These are phyloP conservation scores for Panagrolaimus sp. DNA, from an alignment of 1,140 invertebrate species.

Conservation along the genomic window DNA sequence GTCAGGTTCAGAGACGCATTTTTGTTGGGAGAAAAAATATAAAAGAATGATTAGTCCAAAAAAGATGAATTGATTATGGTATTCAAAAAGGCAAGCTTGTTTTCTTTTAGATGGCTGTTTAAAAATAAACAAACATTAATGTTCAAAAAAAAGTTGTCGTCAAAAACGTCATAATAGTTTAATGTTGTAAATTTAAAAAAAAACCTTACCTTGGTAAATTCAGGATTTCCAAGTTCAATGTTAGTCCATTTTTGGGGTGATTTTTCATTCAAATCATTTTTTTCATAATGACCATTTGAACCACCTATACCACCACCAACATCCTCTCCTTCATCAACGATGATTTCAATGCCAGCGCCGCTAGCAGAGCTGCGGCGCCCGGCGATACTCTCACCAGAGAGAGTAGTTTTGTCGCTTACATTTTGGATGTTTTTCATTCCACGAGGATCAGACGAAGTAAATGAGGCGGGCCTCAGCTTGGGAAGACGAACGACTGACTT, in stretches of 20 bases:
- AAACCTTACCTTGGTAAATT: too few relatives aligned
- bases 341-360: conserved; percentile 5
- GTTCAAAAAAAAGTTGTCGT: neutral
- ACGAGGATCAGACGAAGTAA: neutral
- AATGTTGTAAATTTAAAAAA: too few relatives aligned
- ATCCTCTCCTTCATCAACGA: conserved; percentile 4
- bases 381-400: conserved; percentile 9
- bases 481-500: neutral
- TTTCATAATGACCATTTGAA: neutral
- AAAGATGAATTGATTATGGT: too few relatives aligned
- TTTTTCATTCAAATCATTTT: too few relatives aligned
- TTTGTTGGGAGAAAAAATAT: too few relatives aligned
- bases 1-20: too few relatives aligned
- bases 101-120: neutral
- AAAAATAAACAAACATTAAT: neutral
- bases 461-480: conserved; percentile 16
- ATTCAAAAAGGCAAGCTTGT: neutral
- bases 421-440: conserved; percentile 18
- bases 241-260: too few relatives aligned
- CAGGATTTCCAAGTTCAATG: too few relatives aligned
- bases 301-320: conserved; percentile 9
- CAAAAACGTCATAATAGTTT: too few relatives aligned
- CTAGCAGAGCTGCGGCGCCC: conserved; percentile 5
- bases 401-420: conserved; percentile 8
- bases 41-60: too few relatives aligned